Evolutionary conservation across 2,888 invertebrate species (phyloP).

Genomic region (Pyralis farinalis): DNA sequence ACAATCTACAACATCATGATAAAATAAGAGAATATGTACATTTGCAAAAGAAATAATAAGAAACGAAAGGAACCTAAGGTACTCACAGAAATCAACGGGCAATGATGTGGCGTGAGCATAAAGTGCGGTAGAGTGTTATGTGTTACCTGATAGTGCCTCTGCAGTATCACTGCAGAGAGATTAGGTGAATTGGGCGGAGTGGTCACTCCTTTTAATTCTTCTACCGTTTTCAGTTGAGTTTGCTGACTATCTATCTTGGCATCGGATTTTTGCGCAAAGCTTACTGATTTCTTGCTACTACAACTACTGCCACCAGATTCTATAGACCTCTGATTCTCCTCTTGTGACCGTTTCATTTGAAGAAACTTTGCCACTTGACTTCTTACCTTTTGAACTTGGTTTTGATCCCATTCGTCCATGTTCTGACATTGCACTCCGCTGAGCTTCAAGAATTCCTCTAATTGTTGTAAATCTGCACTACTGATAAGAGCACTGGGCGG

Average conservation of each 20-base stretch:
- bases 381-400: constrained; percentile 85
- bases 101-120: constrained; percentile 55
- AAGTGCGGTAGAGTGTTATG: constrained; percentile 33
- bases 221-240: constrained; percentile 72
- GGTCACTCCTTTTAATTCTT: constrained; percentile 73
- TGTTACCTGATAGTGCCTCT: constrained; percentile 81
- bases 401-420: constrained; percentile 84
- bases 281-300: constrained; percentile 87
- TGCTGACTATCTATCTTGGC: constrained; percentile 54
- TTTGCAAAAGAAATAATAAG: constrained; percentile 27
- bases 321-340: constrained; percentile 81
- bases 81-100: constrained; percentile 72
- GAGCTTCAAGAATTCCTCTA: constrained; percentile 86
- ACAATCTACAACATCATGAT: constrained; percentile 22
- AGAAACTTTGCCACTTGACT: constrained; percentile 87
- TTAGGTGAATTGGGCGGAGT: constrained; percentile 89
- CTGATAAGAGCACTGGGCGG: constrained; percentile 75
- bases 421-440: constrained; percentile 86
- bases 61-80: constrained; percentile 56
- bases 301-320: constrained; percentile 81
- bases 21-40: constrained; percentile 21
- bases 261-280: constrained; percentile 85
- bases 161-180: constrained; percentile 83
- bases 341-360: constrained; percentile 85
- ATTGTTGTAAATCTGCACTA: constrained; percentile 84